Conservation (phyloP, 2,797 vertebrate species). For the Falco naumanni region DNA sequence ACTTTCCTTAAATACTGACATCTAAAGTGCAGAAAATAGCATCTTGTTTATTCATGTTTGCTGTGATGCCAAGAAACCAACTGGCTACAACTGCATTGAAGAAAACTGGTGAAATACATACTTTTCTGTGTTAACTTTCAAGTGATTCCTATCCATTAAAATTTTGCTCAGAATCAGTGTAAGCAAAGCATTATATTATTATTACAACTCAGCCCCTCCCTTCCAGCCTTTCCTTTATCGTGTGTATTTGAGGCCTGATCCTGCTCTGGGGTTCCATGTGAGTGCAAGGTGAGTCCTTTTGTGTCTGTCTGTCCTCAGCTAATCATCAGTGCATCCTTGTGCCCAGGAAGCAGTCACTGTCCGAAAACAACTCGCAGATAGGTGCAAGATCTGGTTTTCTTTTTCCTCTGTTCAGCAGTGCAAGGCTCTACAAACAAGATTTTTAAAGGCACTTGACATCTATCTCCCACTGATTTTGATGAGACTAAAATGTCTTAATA, state of each 20-base stretch:
- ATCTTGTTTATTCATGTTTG: background rate
- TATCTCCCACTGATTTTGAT: conserved; percentile 32
- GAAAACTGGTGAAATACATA: background rate
- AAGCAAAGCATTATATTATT: background rate
- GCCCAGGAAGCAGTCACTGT: background rate
- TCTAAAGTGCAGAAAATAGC: background rate
- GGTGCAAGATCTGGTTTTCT: background rate
- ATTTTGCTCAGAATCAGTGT: background rate
- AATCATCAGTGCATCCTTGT: background rate
- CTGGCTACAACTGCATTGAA: background rate
- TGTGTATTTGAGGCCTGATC: background rate
- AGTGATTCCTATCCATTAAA: background rate
- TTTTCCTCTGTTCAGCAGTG: background rate
- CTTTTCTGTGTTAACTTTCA: background rate
- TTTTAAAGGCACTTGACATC: conserved; percentile 35
- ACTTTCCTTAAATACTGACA: background rate
- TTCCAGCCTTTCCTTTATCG: background rate
- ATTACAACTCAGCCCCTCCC: background rate
- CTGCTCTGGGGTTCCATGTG: background rate
- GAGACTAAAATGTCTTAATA: conserved; percentile 52
- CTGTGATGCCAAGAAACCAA: background rate
- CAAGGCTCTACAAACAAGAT: background rate
- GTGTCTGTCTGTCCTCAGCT: background rate
- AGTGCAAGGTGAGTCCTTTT: background rate
- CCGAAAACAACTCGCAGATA: background rate